phyloP scores from a whole-genome alignment of 2,797 vertebrate genomes.

The Pseudochaenichthys georgianus region DNA sequence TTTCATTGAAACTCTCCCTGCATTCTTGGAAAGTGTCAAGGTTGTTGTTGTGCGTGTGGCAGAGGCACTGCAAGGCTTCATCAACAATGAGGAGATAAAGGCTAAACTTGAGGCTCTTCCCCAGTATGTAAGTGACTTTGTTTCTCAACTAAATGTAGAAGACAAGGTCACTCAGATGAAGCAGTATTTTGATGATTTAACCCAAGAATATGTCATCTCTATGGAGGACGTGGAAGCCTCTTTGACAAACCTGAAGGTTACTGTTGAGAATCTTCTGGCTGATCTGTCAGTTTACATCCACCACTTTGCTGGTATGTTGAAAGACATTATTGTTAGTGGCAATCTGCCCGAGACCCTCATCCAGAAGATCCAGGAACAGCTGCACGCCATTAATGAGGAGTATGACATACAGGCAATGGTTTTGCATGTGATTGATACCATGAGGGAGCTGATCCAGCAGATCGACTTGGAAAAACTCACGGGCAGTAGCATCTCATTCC shows the following conservation, averaged over 20 bases:
- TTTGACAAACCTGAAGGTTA: conserved; percentile 76
- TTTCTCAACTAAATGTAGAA: conserved; percentile 86
- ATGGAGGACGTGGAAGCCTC: conserved; percentile 85
- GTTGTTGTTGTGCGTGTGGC: conserved; percentile 74
- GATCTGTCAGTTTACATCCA: conserved; percentile 75
- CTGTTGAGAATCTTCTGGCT: conserved; percentile 68
- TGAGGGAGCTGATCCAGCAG: conserved; percentile 76
- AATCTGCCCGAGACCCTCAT: conserved; percentile 80
- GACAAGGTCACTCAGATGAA: conserved; percentile 80
- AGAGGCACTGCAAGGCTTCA: conserved; percentile 82
- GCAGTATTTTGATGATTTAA: conserved; percentile 82
- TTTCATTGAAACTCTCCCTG: conserved; percentile 84
- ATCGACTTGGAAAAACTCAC: conserved; percentile 83
- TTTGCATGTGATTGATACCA: conserved; percentile 78
- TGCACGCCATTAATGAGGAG: conserved; percentile 84
- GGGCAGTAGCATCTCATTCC: conserved; percentile 81
- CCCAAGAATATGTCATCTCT: conserved; percentile 83
- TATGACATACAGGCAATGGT: conserved; percentile 83
- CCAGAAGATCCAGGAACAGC: conserved; percentile 81
- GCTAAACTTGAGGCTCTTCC: conserved; percentile 83
- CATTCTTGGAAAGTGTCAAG: conserved; percentile 86
- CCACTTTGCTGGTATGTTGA: conserved; percentile 79
- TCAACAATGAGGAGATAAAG: conserved; percentile 84
- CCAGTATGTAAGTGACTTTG: conserved; percentile 81
- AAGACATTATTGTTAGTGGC: conserved; percentile 77